Percentiles rank a stretch among this genome's conserved stretches.
phyloP scores from a whole-genome alignment of 1,140 invertebrate genomes.

The honey bee (Apis mellifera) region Amel_HAv3.1 CM009937.2:9158501-9159000 shows the following conservation, averaged over 20 bases:
- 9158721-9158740: constrained; percentile 43
- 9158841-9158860: too few relatives aligned
- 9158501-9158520: too few relatives aligned
- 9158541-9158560: not conserved
- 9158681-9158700: constrained; percentile 49
- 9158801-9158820: constrained; percentile 37
- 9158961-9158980: too few relatives aligned
- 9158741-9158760: constrained; percentile 56
- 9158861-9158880: not conserved
- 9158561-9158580: not conserved
- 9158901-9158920: too few relatives aligned
- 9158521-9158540: not conserved
- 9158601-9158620: constrained; percentile 45
- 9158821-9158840: not conserved
- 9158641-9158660: constrained; percentile 67
- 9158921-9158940: too few relatives aligned
- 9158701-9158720: constrained; percentile 65
- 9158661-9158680: constrained; percentile 63
- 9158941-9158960: too few relatives aligned
- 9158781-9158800: constrained; percentile 45
- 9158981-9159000: too few relatives aligned
- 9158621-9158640: constrained; percentile 38
- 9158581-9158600: not conserved
- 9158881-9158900: too few relatives aligned
- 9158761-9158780: constrained; percentile 58